Evolutionary conservation across 2,113 vertebrate species (phyloP).

Genomic region (Ageneiosus marmoratus): DNA sequence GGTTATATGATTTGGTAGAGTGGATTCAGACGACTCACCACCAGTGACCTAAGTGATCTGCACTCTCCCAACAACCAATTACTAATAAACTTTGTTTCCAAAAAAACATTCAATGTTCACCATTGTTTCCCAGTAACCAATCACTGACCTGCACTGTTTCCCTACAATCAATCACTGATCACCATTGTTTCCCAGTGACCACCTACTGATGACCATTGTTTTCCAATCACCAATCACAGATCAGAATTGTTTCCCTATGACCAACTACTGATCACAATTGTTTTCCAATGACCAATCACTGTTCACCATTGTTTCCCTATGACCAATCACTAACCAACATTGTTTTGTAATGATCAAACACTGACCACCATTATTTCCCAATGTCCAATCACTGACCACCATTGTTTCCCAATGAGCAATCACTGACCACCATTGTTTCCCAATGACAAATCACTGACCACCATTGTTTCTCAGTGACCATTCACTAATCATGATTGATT

Average conservation of each 20-base stretch:
- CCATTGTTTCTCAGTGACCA: neutral
- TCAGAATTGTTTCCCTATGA: neutral
- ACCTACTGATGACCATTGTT: neutral
- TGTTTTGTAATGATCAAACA: neutral
- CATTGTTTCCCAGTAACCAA: too few species aligned
- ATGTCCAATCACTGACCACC: neutral
- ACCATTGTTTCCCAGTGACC: neutral
- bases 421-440: neutral
- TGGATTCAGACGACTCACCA: neutral
- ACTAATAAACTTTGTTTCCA: neutral
- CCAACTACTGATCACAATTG: neutral
- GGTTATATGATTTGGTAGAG: neutral
- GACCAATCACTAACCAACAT: neutral
- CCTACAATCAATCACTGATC: neutral
- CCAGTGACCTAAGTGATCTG: too few species aligned
- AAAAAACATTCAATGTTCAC: too few species aligned
- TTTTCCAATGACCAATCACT: neutral
- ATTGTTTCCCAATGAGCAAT: neutral
- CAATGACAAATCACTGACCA: neutral
- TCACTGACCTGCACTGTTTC: neutral
- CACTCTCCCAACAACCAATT: neutral
- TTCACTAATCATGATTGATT: neutral
- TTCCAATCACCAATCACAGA: neutral
- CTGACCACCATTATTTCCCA: neutral
- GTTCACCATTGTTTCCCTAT: neutral